Evolutionary conservation across 2,888 invertebrate genomes (phyloP).

Genomic region (Blastobasis adustella): DNA sequence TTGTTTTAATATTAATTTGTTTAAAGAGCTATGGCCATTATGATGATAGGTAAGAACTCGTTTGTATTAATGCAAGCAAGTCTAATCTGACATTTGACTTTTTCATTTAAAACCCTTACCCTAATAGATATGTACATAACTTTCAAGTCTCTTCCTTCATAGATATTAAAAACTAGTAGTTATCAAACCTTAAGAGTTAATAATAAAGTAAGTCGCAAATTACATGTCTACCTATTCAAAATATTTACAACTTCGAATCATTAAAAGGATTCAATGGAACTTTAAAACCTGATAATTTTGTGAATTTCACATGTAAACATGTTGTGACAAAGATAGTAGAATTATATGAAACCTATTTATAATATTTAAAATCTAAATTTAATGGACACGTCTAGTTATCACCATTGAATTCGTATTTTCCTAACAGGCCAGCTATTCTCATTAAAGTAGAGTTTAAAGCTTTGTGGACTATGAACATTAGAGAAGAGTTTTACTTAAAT

Average conservation of each 20-base stretch:
- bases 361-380: conserved; percentile 2
- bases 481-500: conserved; percentile 3
- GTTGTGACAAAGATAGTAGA: not conserved
- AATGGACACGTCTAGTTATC: conserved; percentile 17
- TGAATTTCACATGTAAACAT: too few relatives aligned
- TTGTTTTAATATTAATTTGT: not conserved
- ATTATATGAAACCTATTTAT: conserved; percentile 3
- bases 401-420: conserved; percentile 33
- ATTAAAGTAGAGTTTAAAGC: conserved; percentile 40
- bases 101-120: conserved; percentile 43
- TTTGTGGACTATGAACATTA: conserved; percentile 21
- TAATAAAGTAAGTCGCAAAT: conserved; percentile 55
- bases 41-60: too few relatives aligned
- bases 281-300: too few relatives aligned
- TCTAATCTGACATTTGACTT: conserved; percentile 14
- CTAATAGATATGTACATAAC: conserved; percentile 72
- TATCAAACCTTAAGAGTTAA: conserved; percentile 63
- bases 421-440: conserved; percentile 47
- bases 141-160: conserved; percentile 67
- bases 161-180: conserved; percentile 42
- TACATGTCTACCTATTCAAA: conserved; percentile 59
- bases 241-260: conserved; percentile 67
- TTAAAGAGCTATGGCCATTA: too few relatives aligned
- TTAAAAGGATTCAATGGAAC: conserved; percentile 19
- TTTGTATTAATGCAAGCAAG: conserved; percentile 17